phyloP scores from a whole-genome alignment of 2,113 vertebrate genomes.

The Thamnophis sirtalis region DNA sequence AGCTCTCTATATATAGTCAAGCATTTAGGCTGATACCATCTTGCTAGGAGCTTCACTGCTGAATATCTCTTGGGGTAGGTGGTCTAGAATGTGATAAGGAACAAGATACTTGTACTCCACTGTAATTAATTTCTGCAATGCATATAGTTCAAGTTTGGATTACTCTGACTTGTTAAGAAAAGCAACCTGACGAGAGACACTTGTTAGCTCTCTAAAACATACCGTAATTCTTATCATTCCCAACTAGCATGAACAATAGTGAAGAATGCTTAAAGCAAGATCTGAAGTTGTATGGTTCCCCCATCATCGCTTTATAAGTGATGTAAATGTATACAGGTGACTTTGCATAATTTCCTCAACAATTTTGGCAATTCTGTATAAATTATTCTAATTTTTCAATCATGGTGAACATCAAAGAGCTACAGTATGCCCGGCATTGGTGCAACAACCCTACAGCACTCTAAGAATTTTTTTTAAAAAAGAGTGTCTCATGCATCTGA shows the following conservation, averaged over 20 bases:
- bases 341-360: not conserved
- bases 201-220: not conserved
- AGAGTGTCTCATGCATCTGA: not conserved
- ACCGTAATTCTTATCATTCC: not conserved
- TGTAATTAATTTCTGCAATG: not conserved
- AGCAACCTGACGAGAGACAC: not conserved
- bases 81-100: not conserved
- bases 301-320: not conserved
- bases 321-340: not conserved
- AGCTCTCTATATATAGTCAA: not conserved
- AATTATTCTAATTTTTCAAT: not conserved
- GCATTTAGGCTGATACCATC: not conserved
- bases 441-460: not conserved
- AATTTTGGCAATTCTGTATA: not conserved
- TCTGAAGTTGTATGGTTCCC: not conserved
- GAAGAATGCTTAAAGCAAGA: not conserved
- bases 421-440: not conserved
- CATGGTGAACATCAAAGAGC: not conserved
- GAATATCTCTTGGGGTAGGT: not conserved
- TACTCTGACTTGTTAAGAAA: not conserved
- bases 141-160: not conserved
- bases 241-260: not conserved
- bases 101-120: not conserved
- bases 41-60: not conserved
- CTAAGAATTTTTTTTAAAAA: not conserved